A percentile compares a stretch with the other conserved stretches of the same genome.
phyloP scores from a whole-genome alignment of 2,797 vertebrate genomes.

The Brachyalestes nurse region DNA sequence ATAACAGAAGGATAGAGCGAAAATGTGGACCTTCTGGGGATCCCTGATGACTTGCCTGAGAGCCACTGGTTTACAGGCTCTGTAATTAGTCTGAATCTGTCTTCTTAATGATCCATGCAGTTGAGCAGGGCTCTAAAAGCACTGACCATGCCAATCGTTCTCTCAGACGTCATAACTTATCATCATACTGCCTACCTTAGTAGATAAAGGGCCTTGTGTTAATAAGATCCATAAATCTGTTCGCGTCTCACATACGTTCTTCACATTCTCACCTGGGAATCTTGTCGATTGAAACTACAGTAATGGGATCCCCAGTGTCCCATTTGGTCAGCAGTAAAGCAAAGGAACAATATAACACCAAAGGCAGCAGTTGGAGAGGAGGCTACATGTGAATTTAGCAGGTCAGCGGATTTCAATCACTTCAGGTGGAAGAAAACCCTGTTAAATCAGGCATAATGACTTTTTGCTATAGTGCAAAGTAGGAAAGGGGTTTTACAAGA shows the following conservation, averaged over 20 bases:
- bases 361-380: not conserved
- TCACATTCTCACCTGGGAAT: not conserved
- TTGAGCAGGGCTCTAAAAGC: too few species aligned
- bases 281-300: not conserved
- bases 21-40: too few species aligned
- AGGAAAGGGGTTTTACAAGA: not conserved
- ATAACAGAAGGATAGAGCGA: too few species aligned
- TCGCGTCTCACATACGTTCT: not conserved
- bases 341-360: constrained; percentile 8
- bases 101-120: too few species aligned
- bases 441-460: constrained; percentile 11
- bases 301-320: not conserved
- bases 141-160: too few species aligned
- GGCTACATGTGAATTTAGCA: not conserved
- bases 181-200: too few species aligned
- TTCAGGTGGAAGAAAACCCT: constrained; percentile 6
- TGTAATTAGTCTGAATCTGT: too few species aligned
- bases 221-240: too few species aligned
- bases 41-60: too few species aligned
- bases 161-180: too few species aligned
- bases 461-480: not conserved
- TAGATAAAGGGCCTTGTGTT: too few species aligned
- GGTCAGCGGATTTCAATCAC: constrained; percentile 41
- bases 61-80: too few species aligned
- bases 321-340: constrained; percentile 26